Evolutionary conservation across 2,888 invertebrate genomes (phyloP), one percentile per base, ranked within the genome.

Genomic region (Horisme vitalbata): DNA sequence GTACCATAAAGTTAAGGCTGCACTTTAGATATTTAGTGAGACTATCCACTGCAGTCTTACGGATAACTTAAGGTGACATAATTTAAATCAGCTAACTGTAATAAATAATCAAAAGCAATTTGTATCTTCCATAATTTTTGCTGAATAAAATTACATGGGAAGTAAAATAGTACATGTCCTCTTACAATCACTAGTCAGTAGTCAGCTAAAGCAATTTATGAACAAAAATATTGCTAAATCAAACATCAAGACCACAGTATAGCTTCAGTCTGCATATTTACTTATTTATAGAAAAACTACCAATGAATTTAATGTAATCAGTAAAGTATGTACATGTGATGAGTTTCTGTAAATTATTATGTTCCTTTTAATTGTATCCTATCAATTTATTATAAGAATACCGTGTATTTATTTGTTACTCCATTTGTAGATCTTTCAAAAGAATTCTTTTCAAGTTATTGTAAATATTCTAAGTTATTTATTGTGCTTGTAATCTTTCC

Each of bases 401-500:
- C 27, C 31, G 24, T 31, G 21, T 47, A 37, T 39, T 34, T 51
- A 48, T 55, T 44, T 43, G 44, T 48, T 48, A 44, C 45, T 47
- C 27, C 27, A 20, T 34, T 11, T 38, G 23, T 41, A 43, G 5
- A 13, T 30, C 39, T 36, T 33, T 31, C 43, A 11, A 37, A 45
- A 45, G 12, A 52, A 32, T 44, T 43, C 26, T 46, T 35, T 38
- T 18, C 18, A 18, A 44, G 35, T 37, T 52, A 43, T 43, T 54
- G 54, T 57, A 56, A 52, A 53, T 57, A 47, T 36, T n/a, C 36
- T 51, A 46, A 51, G 36, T 41, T 45, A 55, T 49, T 48, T 51
- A 57, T 55, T 53, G 73, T 79, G 44, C 48, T 75, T 68, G 75
- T 75, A 72, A 62, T 68, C 75, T 79, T 77, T 79, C 76, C 75